Percentiles rank a stretch among this genome's conserved stretches.
Conservation (phyloP, 2,113 vertebrate genomes). For the Pica pica region DNA sequence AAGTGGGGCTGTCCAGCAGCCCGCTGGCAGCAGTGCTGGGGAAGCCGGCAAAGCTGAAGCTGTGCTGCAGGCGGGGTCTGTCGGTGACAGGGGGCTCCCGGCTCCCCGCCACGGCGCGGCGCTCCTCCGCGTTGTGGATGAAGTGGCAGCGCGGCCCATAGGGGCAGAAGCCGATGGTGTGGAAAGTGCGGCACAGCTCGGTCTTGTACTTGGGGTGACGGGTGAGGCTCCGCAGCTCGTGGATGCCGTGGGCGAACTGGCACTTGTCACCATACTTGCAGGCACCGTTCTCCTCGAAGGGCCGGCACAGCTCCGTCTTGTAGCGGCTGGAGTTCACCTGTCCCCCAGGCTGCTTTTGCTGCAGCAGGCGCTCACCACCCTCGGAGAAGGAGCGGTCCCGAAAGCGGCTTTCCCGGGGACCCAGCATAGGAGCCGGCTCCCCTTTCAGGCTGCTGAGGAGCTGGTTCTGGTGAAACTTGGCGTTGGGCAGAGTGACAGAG, state of each 20-base stretch:
- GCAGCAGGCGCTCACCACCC: conserved; percentile 89
- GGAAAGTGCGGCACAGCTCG: conserved; percentile 98
- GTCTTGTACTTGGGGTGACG: conserved; percentile 99
- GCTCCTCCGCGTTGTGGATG: conserved; percentile 97
- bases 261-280: conserved; percentile 99
- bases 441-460: conserved; percentile 89
- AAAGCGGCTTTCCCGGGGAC: conserved; percentile 91
- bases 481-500: conserved; percentile 86
- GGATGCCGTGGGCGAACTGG: conserved; percentile 96
- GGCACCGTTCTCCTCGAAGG: conserved; percentile 94
- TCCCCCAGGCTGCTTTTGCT: conserved; percentile 79
- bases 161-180: conserved; percentile 97
- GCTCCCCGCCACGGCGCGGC: conserved; percentile 82
- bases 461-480: conserved; percentile 94
- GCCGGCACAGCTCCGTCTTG: conserved; percentile 97
- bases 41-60: conserved; percentile 97
- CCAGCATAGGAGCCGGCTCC: conserved; percentile 79
- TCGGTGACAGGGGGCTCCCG: conserved; percentile 81
- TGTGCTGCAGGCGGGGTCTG: conserved; percentile 94
- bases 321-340: conserved; percentile 98
- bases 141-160: conserved; percentile 98
- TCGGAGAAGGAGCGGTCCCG: conserved; percentile 95
- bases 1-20: conserved; percentile 96
- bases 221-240: conserved; percentile 95
- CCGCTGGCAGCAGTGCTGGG: conserved; percentile 79